Evolutionary conservation across 2,113 vertebrate species (phyloP).

Genomic region (Lutjanus erythropterus): DNA sequence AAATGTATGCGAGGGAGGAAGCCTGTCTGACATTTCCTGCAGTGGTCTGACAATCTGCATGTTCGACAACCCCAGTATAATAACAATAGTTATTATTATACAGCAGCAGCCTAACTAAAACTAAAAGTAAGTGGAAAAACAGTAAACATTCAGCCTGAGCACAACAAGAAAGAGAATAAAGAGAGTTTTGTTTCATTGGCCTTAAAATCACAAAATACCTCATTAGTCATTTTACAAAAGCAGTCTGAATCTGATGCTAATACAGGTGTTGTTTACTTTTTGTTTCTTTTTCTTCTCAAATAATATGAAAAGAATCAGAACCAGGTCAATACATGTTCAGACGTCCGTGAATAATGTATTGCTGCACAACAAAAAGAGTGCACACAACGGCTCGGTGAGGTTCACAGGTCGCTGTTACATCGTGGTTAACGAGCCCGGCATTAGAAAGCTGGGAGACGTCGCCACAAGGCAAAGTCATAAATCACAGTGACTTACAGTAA

Average conservation of each 20-base stretch:
- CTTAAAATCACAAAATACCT: not conserved
- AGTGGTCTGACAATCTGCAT: not conserved
- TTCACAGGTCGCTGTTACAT: conserved; percentile 26
- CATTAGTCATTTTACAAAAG: not conserved
- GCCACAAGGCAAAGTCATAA: conserved; percentile 45
- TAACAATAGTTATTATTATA: too few relatives aligned
- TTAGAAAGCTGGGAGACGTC: conserved; percentile 29
- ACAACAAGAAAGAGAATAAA: not conserved
- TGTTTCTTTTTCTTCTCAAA: not conserved
- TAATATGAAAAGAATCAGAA: conserved; percentile 6
- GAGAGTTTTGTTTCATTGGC: too few relatives aligned
- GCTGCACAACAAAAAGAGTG: conserved; percentile 20
- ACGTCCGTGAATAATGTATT: not conserved
- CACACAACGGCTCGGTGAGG: not conserved
- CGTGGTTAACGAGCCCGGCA: conserved; percentile 15
- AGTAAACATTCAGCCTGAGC: not conserved
- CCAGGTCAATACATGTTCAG: not conserved
- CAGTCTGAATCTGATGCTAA: not conserved
- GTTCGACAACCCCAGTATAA: not conserved
- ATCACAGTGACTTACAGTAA: conserved; percentile 50
- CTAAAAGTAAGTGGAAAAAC: not conserved
- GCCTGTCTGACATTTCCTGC: not conserved
- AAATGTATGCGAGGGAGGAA: not conserved
- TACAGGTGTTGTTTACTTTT: not conserved
- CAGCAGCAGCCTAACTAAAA: not conserved